phyloP scores from a whole-genome alignment of 1,140 invertebrate genomes.

The Heliothis subflexa region DNA sequence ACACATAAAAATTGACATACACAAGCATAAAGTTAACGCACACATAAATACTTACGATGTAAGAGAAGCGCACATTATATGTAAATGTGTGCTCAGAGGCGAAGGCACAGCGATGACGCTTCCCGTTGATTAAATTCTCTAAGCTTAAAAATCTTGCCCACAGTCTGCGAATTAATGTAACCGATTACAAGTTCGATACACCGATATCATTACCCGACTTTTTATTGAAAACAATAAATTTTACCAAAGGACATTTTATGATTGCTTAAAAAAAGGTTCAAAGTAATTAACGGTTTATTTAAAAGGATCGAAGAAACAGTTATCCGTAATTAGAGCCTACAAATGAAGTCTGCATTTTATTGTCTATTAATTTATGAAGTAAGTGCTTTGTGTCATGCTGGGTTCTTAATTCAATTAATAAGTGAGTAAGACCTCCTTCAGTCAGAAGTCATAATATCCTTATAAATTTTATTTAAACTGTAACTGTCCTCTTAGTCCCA shows the following conservation, averaged over 20 bases:
- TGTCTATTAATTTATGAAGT: slow-evolving; percentile 21
- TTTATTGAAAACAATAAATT: slow-evolving; percentile 50
- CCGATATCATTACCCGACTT: slow-evolving; percentile 43
- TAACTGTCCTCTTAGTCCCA: too few species aligned
- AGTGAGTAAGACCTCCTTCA: neutral
- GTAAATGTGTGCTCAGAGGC: too few species aligned
- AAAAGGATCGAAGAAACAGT: slow-evolving; percentile 30
- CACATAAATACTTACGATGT: too few species aligned
- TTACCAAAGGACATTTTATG: slow-evolving; percentile 34
- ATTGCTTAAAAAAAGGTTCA: slow-evolving; percentile 18
- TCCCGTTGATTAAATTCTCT: too few species aligned
- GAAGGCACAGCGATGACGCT: too few species aligned
- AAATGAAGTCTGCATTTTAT: slow-evolving; percentile 1
- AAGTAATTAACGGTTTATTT: slow-evolving; percentile 16
- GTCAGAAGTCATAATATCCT: too few species aligned
- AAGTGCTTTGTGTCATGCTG: neutral
- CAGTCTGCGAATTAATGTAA: slow-evolving; percentile 33
- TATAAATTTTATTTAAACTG: too few species aligned
- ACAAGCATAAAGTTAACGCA: too few species aligned
- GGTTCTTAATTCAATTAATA: neutral
- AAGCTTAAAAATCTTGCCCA: neutral
- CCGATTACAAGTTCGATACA: slow-evolving; percentile 26
- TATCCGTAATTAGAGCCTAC: slow-evolving; percentile 8
- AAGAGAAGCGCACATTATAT: too few species aligned
- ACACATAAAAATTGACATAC: too few species aligned